Evolutionary conservation across 2,888 invertebrate genomes (phyloP).

Genomic region (Ashinkailepas kermadecensis): DNA sequence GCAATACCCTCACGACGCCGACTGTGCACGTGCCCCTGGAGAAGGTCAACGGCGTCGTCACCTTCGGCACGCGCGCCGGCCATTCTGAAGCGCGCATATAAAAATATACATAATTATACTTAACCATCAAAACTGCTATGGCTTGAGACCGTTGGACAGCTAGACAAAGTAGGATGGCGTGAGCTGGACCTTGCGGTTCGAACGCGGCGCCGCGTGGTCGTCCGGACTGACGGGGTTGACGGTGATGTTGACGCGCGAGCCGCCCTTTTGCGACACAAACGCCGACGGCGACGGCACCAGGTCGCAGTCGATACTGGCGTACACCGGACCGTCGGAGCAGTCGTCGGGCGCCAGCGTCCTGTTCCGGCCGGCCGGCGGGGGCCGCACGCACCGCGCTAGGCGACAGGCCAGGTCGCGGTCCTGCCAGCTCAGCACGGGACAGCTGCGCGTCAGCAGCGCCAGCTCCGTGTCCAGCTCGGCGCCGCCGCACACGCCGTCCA

Average conservation of each 20-base stretch:
- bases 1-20: not conserved
- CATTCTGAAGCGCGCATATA: not conserved
- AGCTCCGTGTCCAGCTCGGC: not conserved
- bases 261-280: not conserved
- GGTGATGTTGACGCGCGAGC: not conserved
- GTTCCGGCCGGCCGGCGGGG: not conserved
- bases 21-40: too few relatives aligned
- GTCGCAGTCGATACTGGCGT: not conserved
- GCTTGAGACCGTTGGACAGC: not conserved
- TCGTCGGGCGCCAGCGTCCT: not conserved
- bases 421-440: not conserved
- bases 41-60: too few relatives aligned
- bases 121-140: too few relatives aligned
- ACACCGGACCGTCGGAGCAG: not conserved
- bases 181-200: not conserved
- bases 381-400: not conserved
- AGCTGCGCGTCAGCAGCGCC: not conserved
- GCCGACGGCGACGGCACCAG: not conserved
- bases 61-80: too few relatives aligned
- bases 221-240: not conserved
- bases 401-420: not conserved
- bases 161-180: slow-evolving; percentile 14
- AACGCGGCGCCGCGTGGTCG: not conserved
- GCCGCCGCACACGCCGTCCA: not conserved
- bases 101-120: slow-evolving; percentile 1